A percentile compares a stretch with the other conserved stretches of the same genome.
Evolutionary conservation across 2,113 vertebrate genomes (phyloP).

Genomic region (Scomber scombrus): DNA sequence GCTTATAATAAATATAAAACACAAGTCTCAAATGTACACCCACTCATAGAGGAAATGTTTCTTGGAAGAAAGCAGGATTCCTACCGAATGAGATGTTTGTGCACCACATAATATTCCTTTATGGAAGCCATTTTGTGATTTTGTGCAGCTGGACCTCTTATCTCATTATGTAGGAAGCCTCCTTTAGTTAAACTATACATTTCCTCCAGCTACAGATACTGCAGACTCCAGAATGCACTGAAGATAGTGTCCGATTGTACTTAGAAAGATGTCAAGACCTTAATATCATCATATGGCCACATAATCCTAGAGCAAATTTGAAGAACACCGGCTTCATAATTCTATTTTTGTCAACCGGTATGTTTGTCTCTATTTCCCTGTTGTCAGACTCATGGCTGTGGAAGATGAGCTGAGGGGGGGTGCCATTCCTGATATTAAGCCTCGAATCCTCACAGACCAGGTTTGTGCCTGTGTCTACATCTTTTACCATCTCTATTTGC

Average conservation of each 20-base stretch:
- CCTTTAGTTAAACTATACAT: not conserved
- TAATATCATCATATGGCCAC: conserved; percentile 77
- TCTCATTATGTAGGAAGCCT: conserved; percentile 12
- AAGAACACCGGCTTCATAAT: conserved; percentile 68
- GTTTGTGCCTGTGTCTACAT: conserved; percentile 87
- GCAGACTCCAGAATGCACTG: conserved; percentile 36
- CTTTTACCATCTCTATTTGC: conserved; percentile 75
- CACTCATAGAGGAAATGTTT: conserved; percentile 14
- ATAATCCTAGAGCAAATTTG: conserved; percentile 61
- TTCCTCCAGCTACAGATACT: not conserved
- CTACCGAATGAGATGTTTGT: not conserved
- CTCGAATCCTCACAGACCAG: conserved; percentile 98
- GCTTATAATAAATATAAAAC: conserved; percentile 3
- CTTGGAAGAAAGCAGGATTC: not conserved
- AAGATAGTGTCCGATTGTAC: conserved; percentile 50
- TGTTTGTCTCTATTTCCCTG: conserved; percentile 82
- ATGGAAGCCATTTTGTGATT: not conserved
- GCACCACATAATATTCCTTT: not conserved
- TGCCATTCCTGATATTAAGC: conserved; percentile 90
- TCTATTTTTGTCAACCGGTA: conserved; percentile 76
- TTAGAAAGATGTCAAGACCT: conserved; percentile 65
- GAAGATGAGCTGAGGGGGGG: conserved; percentile 88
- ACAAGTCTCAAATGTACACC: not conserved
- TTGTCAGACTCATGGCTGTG: conserved; percentile 87
- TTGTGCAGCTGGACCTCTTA: not conserved